Evolutionary conservation across 1,140 invertebrate genomes (phyloP), one percentile per base, ranked within the genome.

Genomic region (Acromyrmex echinatior): DNA sequence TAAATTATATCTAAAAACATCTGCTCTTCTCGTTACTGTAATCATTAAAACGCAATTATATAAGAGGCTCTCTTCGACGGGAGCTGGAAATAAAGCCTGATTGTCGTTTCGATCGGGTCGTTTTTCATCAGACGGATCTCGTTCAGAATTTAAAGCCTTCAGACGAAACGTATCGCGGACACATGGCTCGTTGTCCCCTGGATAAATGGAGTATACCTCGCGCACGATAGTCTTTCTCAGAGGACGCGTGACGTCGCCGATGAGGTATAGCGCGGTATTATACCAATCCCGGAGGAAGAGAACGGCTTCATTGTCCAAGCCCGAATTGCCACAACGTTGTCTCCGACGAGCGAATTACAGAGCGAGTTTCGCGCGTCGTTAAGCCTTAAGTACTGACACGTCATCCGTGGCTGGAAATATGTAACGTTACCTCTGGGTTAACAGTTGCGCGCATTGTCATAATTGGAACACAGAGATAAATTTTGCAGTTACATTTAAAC

Each of bases 361-460:
- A 71, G 51, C 49, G 49, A 70, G 66, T 81, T 81, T 71, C 53
- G 79, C 79, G 79, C 79, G 35, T 81, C 79, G 66, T 81, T 81
- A 81, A 81, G 66, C 51, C 79, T 81, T 71, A 71, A 81, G 66
- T 58, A 71, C 79, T 49, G 31, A 71, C 31, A 49, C 16, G 35
- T 81, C 53, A 71, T 81, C 66, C 65, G 66, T 35, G 51, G 65
- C 31, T 71, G 53, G 77, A 80, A 80, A 53, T 80, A 21, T 68
- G 28, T 79, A 68, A 79, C 49, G 62, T 53, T 80, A 80, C 62
- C 62, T 65, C 77, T 66, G 62, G 45, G 25, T 35, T 68, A 68
- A 51, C 77, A 80, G 65, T 68, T 39, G 62, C 18, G 77, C 25
- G 25, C 60, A 51, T 39, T 79, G 45, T 79, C 62, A 28, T 53